Evolutionary conservation across 1,140 invertebrate genomes (phyloP).

Genomic region (Acromyrmex echinatior): DNA sequence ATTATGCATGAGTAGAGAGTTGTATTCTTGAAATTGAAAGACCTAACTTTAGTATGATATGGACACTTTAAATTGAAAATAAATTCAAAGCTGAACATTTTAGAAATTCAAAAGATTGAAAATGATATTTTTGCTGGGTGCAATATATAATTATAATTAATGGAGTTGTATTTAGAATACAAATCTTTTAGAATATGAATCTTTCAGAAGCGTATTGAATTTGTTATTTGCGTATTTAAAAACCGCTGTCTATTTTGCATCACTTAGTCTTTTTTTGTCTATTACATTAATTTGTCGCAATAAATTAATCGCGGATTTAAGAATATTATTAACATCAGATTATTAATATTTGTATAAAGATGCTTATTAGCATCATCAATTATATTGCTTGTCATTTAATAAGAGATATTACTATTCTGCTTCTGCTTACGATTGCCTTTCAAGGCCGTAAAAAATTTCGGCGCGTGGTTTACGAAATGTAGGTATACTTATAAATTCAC

Average conservation of each 20-base stretch:
- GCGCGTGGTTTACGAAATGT: too few relatives aligned
- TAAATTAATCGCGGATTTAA: too few relatives aligned
- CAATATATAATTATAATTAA: too few relatives aligned
- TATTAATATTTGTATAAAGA: too few relatives aligned
- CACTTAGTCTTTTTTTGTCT: background rate
- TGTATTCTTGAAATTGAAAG: constrained; percentile 17
- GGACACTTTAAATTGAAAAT: background rate
- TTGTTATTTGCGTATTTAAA: background rate
- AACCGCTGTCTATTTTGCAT: background rate
- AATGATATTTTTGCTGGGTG: background rate
- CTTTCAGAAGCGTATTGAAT: background rate
- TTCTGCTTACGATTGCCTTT: too few relatives aligned
- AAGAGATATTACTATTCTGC: too few relatives aligned
- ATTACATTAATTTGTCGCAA: constrained; percentile 6
- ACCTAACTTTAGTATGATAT: background rate
- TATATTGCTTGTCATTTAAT: too few relatives aligned
- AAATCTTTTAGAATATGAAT: background rate
- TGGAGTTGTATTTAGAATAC: background rate
- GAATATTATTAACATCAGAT: too few relatives aligned
- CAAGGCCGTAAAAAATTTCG: too few relatives aligned
- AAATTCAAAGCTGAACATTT: background rate
- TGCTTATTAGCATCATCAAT: too few relatives aligned
- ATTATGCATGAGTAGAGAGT: background rate
- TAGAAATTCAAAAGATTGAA: background rate
- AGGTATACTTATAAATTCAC: too few relatives aligned